Percentiles rank a stretch among this genome's conserved stretches.
These are phyloP conservation scores for Heterotis niloticus DNA, from an alignment of 2,113 vertebrate genomes.

Conservation along the genomic window DNA sequence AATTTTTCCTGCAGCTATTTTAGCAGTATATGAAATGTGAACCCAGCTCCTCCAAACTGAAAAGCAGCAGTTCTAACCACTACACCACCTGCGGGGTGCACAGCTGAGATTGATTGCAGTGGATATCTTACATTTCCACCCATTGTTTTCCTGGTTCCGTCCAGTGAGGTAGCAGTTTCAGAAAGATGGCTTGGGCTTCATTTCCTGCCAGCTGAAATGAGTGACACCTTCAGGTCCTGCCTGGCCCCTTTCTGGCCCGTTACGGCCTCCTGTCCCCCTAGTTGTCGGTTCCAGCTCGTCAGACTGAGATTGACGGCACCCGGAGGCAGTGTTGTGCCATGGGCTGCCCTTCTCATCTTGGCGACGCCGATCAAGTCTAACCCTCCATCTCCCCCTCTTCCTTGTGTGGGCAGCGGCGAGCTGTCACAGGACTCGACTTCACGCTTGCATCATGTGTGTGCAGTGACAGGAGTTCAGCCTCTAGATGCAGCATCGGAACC, in stretches of 20 bases:
- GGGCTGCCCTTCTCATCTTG: too few relatives aligned
- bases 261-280: not conserved
- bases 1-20: not conserved
- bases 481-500: too few relatives aligned
- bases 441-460: too few relatives aligned
- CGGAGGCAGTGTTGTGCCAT: not conserved
- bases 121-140: too few relatives aligned
- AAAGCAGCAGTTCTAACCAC: too few relatives aligned
- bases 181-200: too few relatives aligned
- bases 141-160: too few relatives aligned
- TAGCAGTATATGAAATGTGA: not conserved
- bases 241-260: not conserved
- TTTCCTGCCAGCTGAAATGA: not conserved
- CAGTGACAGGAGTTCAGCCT: too few relatives aligned
- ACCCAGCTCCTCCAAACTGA: too few relatives aligned
- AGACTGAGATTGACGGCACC: not conserved
- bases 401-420: not conserved
- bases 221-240: not conserved
- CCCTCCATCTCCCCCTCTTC: not conserved
- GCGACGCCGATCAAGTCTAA: not conserved
- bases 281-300: not conserved
- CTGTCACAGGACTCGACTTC: not conserved
- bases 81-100: too few relatives aligned
- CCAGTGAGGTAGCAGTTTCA: too few relatives aligned
- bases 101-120: too few relatives aligned